Evolutionary conservation across 2,888 invertebrate species (phyloP).

Genomic region (Scaptomyza reducta): DNA sequence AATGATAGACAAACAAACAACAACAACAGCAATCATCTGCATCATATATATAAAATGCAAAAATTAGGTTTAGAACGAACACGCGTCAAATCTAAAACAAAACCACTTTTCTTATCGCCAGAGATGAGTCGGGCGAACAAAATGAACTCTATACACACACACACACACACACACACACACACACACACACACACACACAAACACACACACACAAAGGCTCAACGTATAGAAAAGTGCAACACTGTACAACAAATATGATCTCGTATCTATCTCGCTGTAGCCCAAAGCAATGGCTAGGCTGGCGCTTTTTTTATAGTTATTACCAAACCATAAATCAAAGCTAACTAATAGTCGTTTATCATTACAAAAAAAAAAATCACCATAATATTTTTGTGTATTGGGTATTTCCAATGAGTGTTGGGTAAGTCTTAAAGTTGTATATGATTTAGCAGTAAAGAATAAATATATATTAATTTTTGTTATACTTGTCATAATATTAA

Average conservation of each 20-base stretch:
- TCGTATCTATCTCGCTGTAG: constrained; percentile 7
- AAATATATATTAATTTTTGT: too few relatives aligned
- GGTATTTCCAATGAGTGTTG: too few relatives aligned
- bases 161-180: too few relatives aligned
- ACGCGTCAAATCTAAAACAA: constrained; percentile 18
- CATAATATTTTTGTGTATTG: background rate
- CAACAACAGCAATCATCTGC: background rate
- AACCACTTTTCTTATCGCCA: constrained; percentile 11
- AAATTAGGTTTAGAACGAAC: constrained; percentile 27
- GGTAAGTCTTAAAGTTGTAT: background rate
- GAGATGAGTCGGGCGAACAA: background rate
- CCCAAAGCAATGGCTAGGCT: constrained; percentile 1
- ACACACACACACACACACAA: too few relatives aligned
- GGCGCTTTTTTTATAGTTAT: background rate
- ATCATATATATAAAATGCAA: constrained; percentile 24
- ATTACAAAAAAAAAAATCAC: background rate
- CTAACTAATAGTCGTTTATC: background rate
- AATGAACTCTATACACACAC: background rate
- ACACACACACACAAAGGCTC: too few relatives aligned
- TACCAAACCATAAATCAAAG: constrained; percentile 18
- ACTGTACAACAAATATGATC: background rate
- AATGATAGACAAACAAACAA: constrained; percentile 16
- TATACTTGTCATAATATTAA: too few relatives aligned
- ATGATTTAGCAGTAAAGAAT: background rate
- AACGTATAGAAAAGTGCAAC: background rate